Evolutionary conservation across 2,888 invertebrate species (phyloP), one percentile per base, ranked within the genome.

Genomic region (Heliconius erato): DNA sequence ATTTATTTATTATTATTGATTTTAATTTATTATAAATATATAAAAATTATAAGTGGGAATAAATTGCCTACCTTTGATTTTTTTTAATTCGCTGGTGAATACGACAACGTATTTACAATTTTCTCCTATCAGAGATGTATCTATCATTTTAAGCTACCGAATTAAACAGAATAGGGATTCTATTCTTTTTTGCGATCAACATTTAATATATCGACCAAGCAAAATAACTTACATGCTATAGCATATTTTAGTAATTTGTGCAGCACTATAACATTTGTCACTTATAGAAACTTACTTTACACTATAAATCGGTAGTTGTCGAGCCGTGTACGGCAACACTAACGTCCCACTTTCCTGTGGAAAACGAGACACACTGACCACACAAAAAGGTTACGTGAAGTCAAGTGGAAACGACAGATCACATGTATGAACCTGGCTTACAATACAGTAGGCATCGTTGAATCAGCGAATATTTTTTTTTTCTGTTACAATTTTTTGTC

Each of bases 331-430:
- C 87, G 93, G 94, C 77, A 78, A 71, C 88, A 87, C 88, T 88
- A 90, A 89, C 91, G 91, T 92, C 94, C 93, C 89, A 94, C 93
- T 94, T 94, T 94, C 93, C 88, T 89, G 89, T 89, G 85, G 89
- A 88, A 89, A 90, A 87, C 82, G 59, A 85, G 84, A 83, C 82
- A 83, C 81, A 83, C 85, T 87, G 86, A 86, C 85, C 84, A 85
- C 84, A 87, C 87, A 88, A 87, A 88, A 86, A 86, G 86, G 86
- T 83, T 87, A 88, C 79, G 79, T 44, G 80, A 85, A 83, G 85
- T 82, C 85, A 81, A 84, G 82, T 85, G 84, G 85, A 82, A 85
- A 84, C 79, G 79, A 78, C 79, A 80, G 81, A 83, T 83, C 84
- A 69, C 84, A 80, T 84, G 82, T 59, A 80, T 69, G 84, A 49